Evolutionary conservation across 37 sponge, comb jelly and placozoan genomes (phyloP), one percentile per base, ranked within the genome.

Genomic region (Dysidea cf. avara): DNA sequence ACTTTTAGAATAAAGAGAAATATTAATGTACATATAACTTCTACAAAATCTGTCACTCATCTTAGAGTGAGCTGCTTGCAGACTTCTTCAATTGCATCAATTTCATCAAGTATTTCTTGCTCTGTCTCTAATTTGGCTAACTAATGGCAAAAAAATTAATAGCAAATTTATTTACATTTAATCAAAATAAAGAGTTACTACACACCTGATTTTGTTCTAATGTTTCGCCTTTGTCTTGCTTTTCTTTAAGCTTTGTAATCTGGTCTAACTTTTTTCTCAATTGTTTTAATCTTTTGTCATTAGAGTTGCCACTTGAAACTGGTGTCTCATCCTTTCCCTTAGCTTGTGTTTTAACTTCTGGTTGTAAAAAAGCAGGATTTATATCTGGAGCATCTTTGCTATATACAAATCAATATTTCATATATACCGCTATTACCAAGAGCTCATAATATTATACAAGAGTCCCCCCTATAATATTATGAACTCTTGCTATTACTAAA

Each of bases 141-240:
- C 46, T 43, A 43, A 5, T 12, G 46, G 5, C 5, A 9, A 5
- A 43, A 5, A 43, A 9, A 43, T 12, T 43, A 9, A 43, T 9
- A 43, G 46, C n/a, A n/a, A n/a, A 43, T 12, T 43, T 43, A 43
- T 9, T 12, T 9, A 43, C 46, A 43, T 43, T 9, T 43, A 43
- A 43, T 43, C 7, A 5, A 43, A 43, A n/a, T n/a, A n/a, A n/a
- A n/a, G n/a, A n/a, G n/a, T 43, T 5, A 12, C 5, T 43, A 43
- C 46, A 43, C 13, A 89, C 89, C 81, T 89, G 89, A 33, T 66
- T 83, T 2, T 39, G 64, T 61, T 89, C 84, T 61, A 89, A 54
- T 22, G 54, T 64, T 36, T 78, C 81, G 35, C 89, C 89, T 18
- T 38, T 38, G 17, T 35, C 80, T 58, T 39, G 38, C 35, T 53